Conservation (phyloP, 23 tunicate genomes). For the Ascidia mentula region DNA sequence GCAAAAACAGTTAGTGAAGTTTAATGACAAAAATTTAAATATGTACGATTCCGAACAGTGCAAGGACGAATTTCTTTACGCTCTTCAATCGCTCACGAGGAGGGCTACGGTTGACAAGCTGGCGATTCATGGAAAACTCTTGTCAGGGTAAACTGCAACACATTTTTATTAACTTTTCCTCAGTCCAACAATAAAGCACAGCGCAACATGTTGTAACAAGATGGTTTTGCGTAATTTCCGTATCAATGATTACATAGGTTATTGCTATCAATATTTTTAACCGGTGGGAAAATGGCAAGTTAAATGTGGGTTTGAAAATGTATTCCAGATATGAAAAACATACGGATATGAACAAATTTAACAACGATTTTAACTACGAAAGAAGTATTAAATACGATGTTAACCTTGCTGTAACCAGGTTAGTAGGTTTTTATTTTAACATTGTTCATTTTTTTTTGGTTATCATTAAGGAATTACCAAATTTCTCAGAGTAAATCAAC, state of each 20-base stretch:
- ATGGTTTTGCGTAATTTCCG: no score
- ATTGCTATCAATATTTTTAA: no score
- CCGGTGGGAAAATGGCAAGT: no score
- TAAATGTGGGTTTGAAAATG: neutral
- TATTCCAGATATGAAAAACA: neutral
- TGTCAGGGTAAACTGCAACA: neutral
- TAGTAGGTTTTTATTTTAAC: no score
- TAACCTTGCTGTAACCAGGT: neutral
- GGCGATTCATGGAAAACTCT: neutral
- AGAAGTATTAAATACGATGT: neutral
- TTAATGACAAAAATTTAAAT: neutral
- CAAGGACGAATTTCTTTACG: neutral
- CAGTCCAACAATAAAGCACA: no score
- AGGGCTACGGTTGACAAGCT: neutral
- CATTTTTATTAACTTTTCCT: no score
- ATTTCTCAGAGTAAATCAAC: no score
- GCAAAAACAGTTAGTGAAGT: no score
- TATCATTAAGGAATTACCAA: no score
- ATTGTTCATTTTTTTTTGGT: no score
- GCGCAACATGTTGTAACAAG: no score
- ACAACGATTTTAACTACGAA: neutral
- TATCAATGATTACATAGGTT: no score
- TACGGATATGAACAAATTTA: neutral
- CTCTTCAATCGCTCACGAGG: neutral
- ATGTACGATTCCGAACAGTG: neutral